A percentile compares a stretch with the other conserved stretches of the same genome.
These are phyloP conservation scores for Rhincodon typus DNA, from an alignment of 2,797 vertebrate genomes.

Conservation along the genomic window DNA sequence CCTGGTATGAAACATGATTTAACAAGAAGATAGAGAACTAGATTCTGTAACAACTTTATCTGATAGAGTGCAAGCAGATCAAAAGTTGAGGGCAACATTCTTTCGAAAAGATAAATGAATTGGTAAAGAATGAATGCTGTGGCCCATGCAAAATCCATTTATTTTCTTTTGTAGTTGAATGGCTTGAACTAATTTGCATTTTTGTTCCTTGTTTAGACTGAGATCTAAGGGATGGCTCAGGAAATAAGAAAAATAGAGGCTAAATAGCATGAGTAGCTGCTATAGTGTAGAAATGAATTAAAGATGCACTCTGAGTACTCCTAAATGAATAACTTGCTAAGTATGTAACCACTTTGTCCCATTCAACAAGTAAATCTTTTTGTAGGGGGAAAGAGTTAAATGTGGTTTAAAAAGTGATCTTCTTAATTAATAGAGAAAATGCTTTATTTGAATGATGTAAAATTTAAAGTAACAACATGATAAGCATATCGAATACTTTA, in stretches of 20 bases:
- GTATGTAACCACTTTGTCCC: background rate
- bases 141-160: constrained; percentile 62
- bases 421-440: constrained; percentile 50
- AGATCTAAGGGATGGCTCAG: constrained; percentile 48
- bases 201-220: constrained; percentile 49
- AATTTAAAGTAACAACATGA: constrained; percentile 51
- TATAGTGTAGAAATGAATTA: constrained; percentile 34
- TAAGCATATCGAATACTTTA: constrained; percentile 39
- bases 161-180: constrained; percentile 59
- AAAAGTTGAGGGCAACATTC: constrained; percentile 38
- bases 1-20: background rate
- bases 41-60: constrained; percentile 33
- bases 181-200: constrained; percentile 53
- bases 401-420: background rate
- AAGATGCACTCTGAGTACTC: constrained; percentile 5
- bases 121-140: constrained; percentile 58
- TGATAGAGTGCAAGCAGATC: constrained; percentile 30
- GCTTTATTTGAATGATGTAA: constrained; percentile 51
- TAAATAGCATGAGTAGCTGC: constrained; percentile 26
- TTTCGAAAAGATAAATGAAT: constrained; percentile 60
- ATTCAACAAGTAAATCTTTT: constrained; percentile 7
- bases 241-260: constrained; percentile 27
- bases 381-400: background rate
- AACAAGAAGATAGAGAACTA: background rate
- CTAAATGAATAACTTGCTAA: constrained; percentile 1